These are phyloP conservation scores for Orycteropus afer DNA, from an alignment of 2,113 vertebrate species.

Conservation along the genomic window DNA sequence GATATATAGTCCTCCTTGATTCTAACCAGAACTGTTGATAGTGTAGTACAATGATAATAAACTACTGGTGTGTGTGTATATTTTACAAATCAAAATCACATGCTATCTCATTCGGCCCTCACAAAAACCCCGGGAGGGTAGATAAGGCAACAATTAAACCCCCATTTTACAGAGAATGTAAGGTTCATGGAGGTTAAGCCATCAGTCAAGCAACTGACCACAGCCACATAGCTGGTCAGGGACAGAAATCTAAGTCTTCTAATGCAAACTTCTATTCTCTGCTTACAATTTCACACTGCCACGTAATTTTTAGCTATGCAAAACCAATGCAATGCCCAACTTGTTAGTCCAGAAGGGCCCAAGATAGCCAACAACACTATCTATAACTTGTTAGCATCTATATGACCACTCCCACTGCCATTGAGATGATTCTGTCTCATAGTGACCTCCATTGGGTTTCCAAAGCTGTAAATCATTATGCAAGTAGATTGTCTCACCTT, in stretches of 20 bases:
- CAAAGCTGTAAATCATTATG: no score
- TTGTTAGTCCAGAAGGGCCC: background rate
- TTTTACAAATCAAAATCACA: background rate
- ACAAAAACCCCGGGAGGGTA: background rate
- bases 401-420: no score
- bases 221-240: background rate
- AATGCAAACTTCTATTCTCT: background rate
- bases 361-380: background rate
- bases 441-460: no score
- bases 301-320: background rate
- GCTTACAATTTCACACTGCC: background rate
- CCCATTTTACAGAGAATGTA: background rate
- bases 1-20: background rate
- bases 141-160: background rate
- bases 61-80: background rate
- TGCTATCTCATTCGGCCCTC: background rate
- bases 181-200: background rate
- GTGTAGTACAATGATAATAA: background rate
- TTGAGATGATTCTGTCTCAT: no score
- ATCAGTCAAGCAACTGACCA: background rate
- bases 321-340: background rate
- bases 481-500: no score
- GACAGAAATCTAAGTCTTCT: background rate
- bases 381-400: background rate
- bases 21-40: background rate